Base-by-base conservation (phyloP, 2,888 invertebrate genomes). In the Hyposoter dolosus region DNA sequence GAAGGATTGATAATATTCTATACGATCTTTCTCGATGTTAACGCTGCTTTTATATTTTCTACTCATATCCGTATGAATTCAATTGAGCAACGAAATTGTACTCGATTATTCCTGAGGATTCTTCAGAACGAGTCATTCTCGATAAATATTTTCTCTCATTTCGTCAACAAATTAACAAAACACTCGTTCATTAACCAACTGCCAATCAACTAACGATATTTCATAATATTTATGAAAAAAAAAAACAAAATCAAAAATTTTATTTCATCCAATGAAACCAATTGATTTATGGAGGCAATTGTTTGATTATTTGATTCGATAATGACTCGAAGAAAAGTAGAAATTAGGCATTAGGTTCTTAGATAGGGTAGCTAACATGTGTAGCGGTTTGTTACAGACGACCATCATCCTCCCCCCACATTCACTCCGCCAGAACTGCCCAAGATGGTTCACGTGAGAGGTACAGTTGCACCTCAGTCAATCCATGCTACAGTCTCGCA, bases 391-490 rank as follows among this genome's bases (percentile, higher is more conserved):
- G 96, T 98, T 98, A 96, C 98, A 98, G 98, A 98, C 98, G 98
- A 98, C 96, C 98, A 98, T 97, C 98, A 98, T 96, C 98, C 98
- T 97, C 98, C 98, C 96, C 98, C 98, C 96, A 98, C 98, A 96
- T 98, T 98, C 96, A 98, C 98, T 96, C 98, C 98, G 96, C 98
- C 98, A 96, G 98, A 98, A 97, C 98, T 98, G 96, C 98, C 98
- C 96, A 98, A 98, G 97, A 97, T 98, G 97, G 98, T 98, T 97
- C 98, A 98, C 97, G 97, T 98, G 95, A 97, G 98, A 98, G 98
- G 98, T 98, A 96, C 94, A 94, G 94, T 93, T 90, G 91, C 90
- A 92, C 94, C 93, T 93, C 93, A 90, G 91, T 91, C 92, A 93
- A 92, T 90, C 91, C 92, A 92, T 91, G 92, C 90, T 93, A 93